phyloP scores from a whole-genome alignment of 2,888 invertebrate genomes.

The Drosophila diplacantha region DNA sequence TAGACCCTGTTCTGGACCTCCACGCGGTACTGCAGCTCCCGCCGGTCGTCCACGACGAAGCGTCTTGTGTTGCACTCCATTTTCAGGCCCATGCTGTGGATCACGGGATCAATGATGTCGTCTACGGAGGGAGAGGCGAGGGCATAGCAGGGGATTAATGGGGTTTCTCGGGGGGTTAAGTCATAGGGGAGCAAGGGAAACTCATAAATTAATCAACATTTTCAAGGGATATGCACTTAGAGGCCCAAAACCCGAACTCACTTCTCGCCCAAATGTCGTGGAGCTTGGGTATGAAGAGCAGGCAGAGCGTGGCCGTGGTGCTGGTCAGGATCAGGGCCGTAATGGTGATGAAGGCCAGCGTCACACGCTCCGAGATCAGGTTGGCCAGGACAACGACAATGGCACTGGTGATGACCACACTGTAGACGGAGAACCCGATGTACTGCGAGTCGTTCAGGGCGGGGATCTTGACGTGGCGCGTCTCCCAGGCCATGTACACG shows the following conservation, averaged over 20 bases:
- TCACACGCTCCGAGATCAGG: slow-evolving; percentile 89
- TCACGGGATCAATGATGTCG: slow-evolving; percentile 86
- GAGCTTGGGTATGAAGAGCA: slow-evolving; percentile 92
- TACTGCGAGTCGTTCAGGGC: slow-evolving; percentile 95
- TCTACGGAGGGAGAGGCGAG: slow-evolving; percentile 70
- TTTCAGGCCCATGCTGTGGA: slow-evolving; percentile 91
- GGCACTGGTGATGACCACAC: slow-evolving; percentile 91
- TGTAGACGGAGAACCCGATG: slow-evolving; percentile 95
- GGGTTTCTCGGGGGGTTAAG: not conserved
- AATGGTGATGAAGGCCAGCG: slow-evolving; percentile 88
- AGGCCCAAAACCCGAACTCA: slow-evolving; percentile 73
- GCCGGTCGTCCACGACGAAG: slow-evolving; percentile 89
- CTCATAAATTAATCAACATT: not conserved
- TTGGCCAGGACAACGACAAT: slow-evolving; percentile 93
- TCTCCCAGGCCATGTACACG: slow-evolving; percentile 98
- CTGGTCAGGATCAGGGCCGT: slow-evolving; percentile 90
- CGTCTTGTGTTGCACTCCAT: slow-evolving; percentile 92
- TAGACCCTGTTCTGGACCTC: slow-evolving; percentile 95
- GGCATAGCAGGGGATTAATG: not conserved
- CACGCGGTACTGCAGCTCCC: slow-evolving; percentile 89
- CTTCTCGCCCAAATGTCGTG: slow-evolving; percentile 84
- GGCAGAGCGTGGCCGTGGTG: slow-evolving; percentile 90
- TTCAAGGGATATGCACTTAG: not conserved
- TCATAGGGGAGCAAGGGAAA: fast-evolving
- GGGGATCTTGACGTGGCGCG: slow-evolving; percentile 92